Percentiles rank a stretch among this genome's conserved stretches.
These are phyloP conservation scores for Drosophila melanica DNA, from an alignment of 1,140 invertebrate species.

Conservation along the genomic window DNA sequence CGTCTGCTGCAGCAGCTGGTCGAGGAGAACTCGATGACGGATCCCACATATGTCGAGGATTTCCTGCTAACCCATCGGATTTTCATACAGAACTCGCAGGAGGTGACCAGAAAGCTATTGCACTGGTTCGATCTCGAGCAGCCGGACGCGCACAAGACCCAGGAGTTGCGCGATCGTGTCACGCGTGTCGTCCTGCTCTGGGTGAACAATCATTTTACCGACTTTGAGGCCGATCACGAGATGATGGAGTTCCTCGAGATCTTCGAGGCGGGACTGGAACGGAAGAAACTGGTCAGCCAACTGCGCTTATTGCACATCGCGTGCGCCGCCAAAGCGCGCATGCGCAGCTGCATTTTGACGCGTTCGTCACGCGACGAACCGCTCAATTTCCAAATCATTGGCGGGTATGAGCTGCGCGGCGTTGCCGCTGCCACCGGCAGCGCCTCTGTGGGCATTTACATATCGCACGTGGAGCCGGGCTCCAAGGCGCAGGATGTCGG, in stretches of 20 bases:
- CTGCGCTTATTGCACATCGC: constrained; percentile 96
- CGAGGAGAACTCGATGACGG: constrained; percentile 96
- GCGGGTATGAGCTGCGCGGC: constrained; percentile 92
- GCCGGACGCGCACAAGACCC: constrained; percentile 60
- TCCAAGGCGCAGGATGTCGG: constrained; percentile 98
- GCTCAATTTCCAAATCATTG: constrained; percentile 95
- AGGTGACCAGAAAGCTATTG: constrained; percentile 94
- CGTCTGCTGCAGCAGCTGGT: constrained; percentile 96
- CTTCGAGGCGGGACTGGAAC: constrained; percentile 94
- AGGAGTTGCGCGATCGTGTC: constrained; percentile 90
- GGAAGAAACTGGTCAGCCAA: constrained; percentile 93
- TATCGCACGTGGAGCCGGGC: constrained; percentile 95
- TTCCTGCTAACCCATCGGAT: constrained; percentile 99
- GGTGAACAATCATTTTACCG: constrained; percentile 99
- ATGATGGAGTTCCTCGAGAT: constrained; percentile 99
- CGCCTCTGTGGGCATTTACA: constrained; percentile 93
- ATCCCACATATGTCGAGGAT: constrained; percentile 99
- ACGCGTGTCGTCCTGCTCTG: constrained; percentile 97
- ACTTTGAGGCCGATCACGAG: constrained; percentile 97
- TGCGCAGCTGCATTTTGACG: constrained; percentile 95
- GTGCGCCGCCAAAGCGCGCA: constrained; percentile 97
- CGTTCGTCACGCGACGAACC: constrained; percentile 95
- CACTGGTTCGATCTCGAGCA: constrained; percentile 90
- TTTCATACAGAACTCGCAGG: constrained; percentile 94
- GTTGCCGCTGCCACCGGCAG: constrained; percentile 84